Evolutionary conservation across 2,797 vertebrate species (phyloP).

Genomic region (Acrocephalus scirpaceus): DNA sequence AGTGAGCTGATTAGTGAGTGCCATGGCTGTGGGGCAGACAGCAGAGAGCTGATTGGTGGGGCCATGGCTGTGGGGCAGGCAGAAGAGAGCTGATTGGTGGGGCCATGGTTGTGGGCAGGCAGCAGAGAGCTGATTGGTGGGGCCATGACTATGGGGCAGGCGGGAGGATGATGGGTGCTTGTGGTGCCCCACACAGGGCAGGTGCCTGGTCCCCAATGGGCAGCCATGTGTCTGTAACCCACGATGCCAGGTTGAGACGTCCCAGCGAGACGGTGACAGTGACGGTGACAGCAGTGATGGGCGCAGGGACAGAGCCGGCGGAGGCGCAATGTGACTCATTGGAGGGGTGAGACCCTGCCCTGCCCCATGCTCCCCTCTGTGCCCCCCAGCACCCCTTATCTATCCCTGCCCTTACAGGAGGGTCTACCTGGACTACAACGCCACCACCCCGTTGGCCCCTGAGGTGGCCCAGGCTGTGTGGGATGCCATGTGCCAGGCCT

Average conservation of each 20-base stretch:
- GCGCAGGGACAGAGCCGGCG: rapidly evolving
- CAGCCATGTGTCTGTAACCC: rapidly evolving
- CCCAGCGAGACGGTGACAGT: not conserved
- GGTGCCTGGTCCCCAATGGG: rapidly evolving
- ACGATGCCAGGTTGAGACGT: not conserved
- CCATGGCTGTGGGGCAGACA: not conserved
- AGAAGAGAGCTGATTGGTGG: not conserved
- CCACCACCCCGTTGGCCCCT: constrained; percentile 88
- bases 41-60: not conserved
- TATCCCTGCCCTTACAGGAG: constrained; percentile 45
- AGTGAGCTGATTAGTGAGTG: not conserved
- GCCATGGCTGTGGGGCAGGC: rapidly evolving
- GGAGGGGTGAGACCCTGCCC: not conserved
- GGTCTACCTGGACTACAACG: constrained; percentile 94
- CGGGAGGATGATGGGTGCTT: too few species aligned
- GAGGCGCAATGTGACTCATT: not conserved
- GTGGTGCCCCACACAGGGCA: too few species aligned
- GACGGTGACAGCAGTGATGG: not conserved
- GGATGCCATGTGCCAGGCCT: constrained; percentile 86
- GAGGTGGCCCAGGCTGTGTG: constrained; percentile 81
- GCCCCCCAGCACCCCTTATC: not conserved
- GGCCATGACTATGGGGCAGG: rapidly evolving
- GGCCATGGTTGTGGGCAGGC: too few species aligned
- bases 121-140: not conserved
- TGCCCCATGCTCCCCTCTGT: rapidly evolving